phyloP scores from a whole-genome alignment of 35 echinoderm and acorn worm species.

The Acanthaster planci region DNA sequence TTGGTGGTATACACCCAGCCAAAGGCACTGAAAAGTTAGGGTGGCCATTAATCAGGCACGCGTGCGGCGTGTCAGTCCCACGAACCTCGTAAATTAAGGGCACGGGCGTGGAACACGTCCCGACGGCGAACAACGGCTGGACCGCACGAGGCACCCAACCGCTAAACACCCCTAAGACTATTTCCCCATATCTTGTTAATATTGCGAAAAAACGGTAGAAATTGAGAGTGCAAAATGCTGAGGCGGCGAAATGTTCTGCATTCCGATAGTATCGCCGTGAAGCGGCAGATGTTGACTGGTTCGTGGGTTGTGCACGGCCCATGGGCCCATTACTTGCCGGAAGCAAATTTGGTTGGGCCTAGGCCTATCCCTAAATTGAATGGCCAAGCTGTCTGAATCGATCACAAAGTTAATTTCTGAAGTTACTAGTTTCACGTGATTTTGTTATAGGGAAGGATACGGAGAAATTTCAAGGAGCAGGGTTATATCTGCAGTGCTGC shows the following conservation, averaged over 20 bases:
- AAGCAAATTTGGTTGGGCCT: background rate
- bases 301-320: background rate
- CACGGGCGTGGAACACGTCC: background rate
- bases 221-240: background rate
- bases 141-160: background rate
- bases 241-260: constrained; percentile 15
- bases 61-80: background rate
- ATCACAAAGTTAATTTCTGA: no score
- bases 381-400: background rate
- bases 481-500: no score
- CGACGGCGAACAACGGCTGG: no score
- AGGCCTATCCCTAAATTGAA: background rate
- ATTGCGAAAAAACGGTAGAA: no score
- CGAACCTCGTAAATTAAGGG: background rate
- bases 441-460: no score
- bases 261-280: background rate
- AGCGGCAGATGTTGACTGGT: background rate
- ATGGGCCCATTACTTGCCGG: no score
- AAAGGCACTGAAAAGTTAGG: background rate
- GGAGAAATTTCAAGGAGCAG: no score
- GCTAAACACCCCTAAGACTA: background rate
- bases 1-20: no score
- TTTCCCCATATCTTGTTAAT: background rate
- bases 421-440: no score
- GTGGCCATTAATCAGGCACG: background rate